phyloP scores from a whole-genome alignment of 2,797 vertebrate species.

The Acomys russatus region DNA sequence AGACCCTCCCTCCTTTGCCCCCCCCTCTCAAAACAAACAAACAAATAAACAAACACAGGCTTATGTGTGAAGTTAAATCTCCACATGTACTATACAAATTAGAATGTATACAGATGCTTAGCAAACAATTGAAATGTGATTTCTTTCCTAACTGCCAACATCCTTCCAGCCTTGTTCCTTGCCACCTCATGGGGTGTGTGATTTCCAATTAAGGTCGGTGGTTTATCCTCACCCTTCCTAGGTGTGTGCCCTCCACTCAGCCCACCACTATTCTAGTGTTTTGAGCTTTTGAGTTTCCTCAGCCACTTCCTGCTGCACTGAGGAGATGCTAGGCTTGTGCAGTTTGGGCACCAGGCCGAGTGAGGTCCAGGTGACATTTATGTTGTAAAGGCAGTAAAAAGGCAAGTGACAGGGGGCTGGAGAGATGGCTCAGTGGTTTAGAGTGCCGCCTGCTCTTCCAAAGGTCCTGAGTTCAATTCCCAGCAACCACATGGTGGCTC shows the following conservation, averaged over 20 bases:
- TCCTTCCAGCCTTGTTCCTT: fast-evolving
- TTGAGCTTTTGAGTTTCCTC: not conserved
- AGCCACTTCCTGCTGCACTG: not conserved
- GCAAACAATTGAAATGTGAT: not conserved
- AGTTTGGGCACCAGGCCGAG: too few relatives aligned
- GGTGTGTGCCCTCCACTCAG: not conserved
- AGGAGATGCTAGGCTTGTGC: not conserved
- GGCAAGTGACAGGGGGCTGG: not conserved
- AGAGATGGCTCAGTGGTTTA: too few relatives aligned
- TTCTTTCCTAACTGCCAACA: not conserved
- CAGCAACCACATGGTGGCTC: too few relatives aligned
- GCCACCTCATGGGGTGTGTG: fast-evolving
- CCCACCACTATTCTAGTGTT: not conserved
- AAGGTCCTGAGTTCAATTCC: too few relatives aligned
- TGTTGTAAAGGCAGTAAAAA: not conserved
- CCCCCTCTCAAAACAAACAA: not conserved
- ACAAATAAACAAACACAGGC: not conserved
- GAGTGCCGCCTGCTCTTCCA: too few relatives aligned
- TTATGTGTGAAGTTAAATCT: not conserved
- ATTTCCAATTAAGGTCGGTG: not conserved
- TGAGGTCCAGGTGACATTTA: not conserved
- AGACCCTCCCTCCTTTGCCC: not conserved
- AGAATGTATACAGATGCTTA: not conserved
- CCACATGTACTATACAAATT: not conserved
- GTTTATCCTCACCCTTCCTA: not conserved